Conservation (phyloP, 2,797 vertebrate species). For the Peromyscus melanophrys region DNA sequence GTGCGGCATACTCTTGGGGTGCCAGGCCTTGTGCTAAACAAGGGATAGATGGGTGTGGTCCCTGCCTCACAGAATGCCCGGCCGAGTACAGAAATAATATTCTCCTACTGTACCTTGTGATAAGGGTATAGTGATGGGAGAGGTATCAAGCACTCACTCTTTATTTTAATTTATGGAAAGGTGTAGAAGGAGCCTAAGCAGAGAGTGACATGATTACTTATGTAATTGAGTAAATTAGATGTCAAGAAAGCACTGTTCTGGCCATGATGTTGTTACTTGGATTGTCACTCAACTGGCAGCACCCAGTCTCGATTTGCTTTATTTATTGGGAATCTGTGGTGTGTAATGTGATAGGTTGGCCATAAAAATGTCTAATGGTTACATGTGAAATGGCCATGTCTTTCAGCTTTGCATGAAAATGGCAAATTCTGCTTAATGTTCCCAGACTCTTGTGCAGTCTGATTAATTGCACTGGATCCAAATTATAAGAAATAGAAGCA, state of each 20-base stretch:
- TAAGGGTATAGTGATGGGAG: background rate
- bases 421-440: constrained; percentile 78
- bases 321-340: constrained; percentile 80
- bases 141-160: background rate
- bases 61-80: background rate
- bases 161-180: constrained; percentile 72
- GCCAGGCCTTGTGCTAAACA: background rate
- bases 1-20: background rate
- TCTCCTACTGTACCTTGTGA: background rate
- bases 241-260: constrained; percentile 75
- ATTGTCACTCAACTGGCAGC: constrained; percentile 63
- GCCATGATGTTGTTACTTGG: constrained; percentile 69
- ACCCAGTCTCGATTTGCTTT: constrained; percentile 62
- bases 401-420: constrained; percentile 81
- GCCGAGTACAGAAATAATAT: background rate
- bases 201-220: constrained; percentile 75
- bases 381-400: constrained; percentile 74
- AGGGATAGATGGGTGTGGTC: background rate
- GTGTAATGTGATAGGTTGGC: constrained; percentile 76
- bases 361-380: constrained; percentile 79
- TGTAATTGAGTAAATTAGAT: constrained; percentile 75
- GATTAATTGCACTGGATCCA: constrained; percentile 68
- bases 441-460: constrained; percentile 66
- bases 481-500: constrained; percentile 65
- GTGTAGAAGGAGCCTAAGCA: constrained; percentile 47